Conservation (phyloP, 2,888 invertebrate species). For the Fragum fragum region DNA sequence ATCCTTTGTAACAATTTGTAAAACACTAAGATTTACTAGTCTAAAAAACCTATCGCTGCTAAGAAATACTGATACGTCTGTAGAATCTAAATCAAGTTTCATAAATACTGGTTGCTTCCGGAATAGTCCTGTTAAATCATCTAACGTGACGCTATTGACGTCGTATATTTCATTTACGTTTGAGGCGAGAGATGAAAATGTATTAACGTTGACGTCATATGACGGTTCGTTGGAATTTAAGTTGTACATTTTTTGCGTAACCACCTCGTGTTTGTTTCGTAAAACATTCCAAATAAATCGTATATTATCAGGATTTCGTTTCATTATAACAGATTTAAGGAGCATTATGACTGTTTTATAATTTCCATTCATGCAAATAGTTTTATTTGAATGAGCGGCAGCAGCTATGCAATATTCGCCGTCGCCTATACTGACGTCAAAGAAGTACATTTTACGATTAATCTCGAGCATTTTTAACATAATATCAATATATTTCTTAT, state of each 20-base stretch:
- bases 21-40: not conserved
- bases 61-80: not conserved
- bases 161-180: not conserved
- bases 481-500: not conserved
- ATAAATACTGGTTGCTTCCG: not conserved
- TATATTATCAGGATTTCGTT: not conserved
- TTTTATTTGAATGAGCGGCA: not conserved
- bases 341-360: conserved; percentile 1
- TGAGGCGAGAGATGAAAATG: not conserved
- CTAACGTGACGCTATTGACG: conserved; percentile 5
- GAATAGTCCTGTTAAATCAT: conserved; percentile 7
- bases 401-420: conserved; percentile 3
- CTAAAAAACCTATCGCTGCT: conserved; percentile 4
- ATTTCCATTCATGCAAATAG: conserved; percentile 21
- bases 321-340: not conserved
- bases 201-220: not conserved
- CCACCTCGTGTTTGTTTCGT: not conserved
- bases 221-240: not conserved
- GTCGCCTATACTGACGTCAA: not conserved
- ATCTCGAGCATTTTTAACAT: not conserved
- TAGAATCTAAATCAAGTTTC: conserved; percentile 4
- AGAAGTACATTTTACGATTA: conserved; percentile 12
- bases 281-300: conserved; percentile 11
- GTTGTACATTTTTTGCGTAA: not conserved
- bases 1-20: not conserved